Base-by-base conservation (phyloP, 1,140 invertebrate species). In the Drosophila pseudoananassae region DNA sequence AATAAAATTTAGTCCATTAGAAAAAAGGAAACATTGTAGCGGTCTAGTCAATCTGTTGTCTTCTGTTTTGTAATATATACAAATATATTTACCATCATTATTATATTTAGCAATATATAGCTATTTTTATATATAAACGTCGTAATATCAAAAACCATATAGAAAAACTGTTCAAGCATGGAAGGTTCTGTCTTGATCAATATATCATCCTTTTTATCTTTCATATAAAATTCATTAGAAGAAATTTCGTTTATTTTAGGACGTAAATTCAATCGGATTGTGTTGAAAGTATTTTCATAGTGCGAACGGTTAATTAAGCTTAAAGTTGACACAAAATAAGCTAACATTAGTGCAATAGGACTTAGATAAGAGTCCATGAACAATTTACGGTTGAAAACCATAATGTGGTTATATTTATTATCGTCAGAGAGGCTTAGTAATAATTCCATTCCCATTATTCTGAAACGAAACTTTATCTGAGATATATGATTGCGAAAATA, bases 51-150 rank as follows among this genome's bases (percentile, higher is more conserved):
- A 12, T 17, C 14, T 7, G 15, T n/a, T 40, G 4, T 8, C 14
- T 6, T 38, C 10, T 17, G 2, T 43, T 43, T 15, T 15, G 15
- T 4, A 17, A 43, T 15, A 20, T 33, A 27, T 27, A 27, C 4
- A 8, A n/a, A 45, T 45, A 14, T 54, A 92, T 92, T 94, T 93
- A 96, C 97, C 97, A 98, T 98, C 97, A 98, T 98, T 14, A 96
- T 95, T 53, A 98, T 97, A 77, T 97, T 96, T 1, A 97, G 96
- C 7, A 95, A 94, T 52, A 98, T 94, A 90, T 98, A 98, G 38
- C 96, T 97, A 27, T 97, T 96, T 81, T 95, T 94, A 66, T 96
- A 95, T 51, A 97, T 93, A 40, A 96, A 92, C 66, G 95, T 93
- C 14, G 95, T 93, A 3, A 96, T 88, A 27, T 95, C 93, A 55